Base-by-base conservation (phyloP, 1,140 invertebrate genomes). In the Trachelipus rathkii region DNA sequence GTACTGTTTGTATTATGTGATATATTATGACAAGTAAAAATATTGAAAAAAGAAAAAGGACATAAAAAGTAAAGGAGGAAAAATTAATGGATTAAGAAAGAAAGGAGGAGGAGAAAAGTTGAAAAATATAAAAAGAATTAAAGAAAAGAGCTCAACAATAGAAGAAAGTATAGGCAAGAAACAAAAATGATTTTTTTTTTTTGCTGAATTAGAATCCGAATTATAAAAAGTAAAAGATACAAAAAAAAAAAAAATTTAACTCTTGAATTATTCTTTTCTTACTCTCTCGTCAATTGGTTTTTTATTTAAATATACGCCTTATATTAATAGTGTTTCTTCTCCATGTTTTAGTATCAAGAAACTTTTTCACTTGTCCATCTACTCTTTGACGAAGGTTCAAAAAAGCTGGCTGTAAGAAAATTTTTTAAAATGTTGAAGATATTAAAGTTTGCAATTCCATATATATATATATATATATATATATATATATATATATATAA, bases 341-440 rank as follows among this genome's bases (percentile, higher is more conserved):
- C 95, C 95, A 98, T 82, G 86, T 88, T 84, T 95, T 92, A 53
- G 90, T 89, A 4, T 88, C 88, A 3, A 97, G 86, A 85, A 96
- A 97, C 8, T 89, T 89, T 33, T 90, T 88, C 0, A 97, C 94
- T 67, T 92, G 92, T 44, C 89, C 90, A 85, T 97, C 95, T 0
- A 97, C 95, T 77, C 95, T 88, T 84, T 95, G 93, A 43, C 91
- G 87, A 11, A 98, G 86, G 87, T 97, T 97, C 83, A 96, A 94
- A 85, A 95, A 97, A 0, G 95, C 95, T 73, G 95, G 95, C 89
- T 92, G 33, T 3, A 33, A 33, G 33, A 33, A 33, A 33, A 33
- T 33, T 33, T 33, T 33, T 33, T 33, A 33, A 33, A 33, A 33
- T 33, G n/a, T n/a, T n/a, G n/a, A n/a, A n/a, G n/a, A n/a, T n/a